Percentiles rank a stretch among this genome's conserved stretches.
These are phyloP conservation scores for Scaptomyza polygonia DNA, from an alignment of 2,888 invertebrate species.

Conservation along the genomic window DNA sequence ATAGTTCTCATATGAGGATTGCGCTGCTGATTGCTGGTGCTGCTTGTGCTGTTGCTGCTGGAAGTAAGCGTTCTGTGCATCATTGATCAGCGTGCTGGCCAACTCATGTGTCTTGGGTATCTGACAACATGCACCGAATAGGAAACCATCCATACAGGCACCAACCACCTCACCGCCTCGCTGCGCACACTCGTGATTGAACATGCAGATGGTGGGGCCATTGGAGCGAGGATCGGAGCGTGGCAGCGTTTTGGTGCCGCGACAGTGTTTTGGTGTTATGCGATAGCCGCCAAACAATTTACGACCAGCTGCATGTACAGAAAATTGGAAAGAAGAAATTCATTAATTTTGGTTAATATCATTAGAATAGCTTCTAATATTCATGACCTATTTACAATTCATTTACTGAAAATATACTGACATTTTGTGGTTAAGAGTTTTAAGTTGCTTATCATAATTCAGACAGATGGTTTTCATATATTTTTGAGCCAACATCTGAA, in stretches of 20 bases:
- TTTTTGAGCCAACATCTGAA: conserved; percentile 7
- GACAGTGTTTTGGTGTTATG: conserved; percentile 93
- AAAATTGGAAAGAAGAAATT: not conserved
- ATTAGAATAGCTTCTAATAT: no score
- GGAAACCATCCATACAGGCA: conserved; percentile 93
- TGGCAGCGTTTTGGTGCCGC: conserved; percentile 88
- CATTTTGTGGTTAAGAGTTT: no score
- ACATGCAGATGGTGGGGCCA: conserved; percentile 94
- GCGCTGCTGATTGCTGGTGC: conserved; percentile 63
- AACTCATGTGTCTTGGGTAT: conserved; percentile 86
- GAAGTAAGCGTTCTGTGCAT: conserved; percentile 77
- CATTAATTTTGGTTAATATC: no score
- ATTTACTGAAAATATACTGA: not conserved
- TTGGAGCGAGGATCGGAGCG: conserved; percentile 86
- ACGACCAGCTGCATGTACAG: conserved; percentile 84
- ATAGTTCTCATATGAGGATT: conserved; percentile 64
- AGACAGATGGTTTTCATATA: conserved; percentile 6
- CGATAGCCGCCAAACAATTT: conserved; percentile 94
- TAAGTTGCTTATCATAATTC: conserved; percentile 4
- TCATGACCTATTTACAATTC: not conserved
- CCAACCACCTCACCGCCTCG: conserved; percentile 93
- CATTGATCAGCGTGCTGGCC: conserved; percentile 82
- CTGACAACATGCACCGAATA: conserved; percentile 95
- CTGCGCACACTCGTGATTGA: conserved; percentile 94
- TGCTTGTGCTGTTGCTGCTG: conserved; percentile 73